Base-by-base conservation (phyloP, 2,888 invertebrate species). In the Orthonychiurus folsomi region DNA sequence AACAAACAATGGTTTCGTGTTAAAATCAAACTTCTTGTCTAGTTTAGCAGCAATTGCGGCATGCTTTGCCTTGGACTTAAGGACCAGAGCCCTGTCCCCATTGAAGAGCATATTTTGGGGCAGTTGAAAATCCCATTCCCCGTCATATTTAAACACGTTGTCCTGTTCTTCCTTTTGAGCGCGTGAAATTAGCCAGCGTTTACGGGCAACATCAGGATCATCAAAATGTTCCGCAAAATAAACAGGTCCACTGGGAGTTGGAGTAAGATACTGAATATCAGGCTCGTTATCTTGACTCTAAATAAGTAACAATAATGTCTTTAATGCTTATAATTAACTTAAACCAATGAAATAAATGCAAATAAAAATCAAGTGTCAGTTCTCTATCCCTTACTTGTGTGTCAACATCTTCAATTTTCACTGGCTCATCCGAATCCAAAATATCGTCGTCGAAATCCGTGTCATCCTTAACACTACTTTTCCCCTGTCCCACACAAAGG, bases 61-160 rank as follows among this genome's bases (percentile, higher is more conserved):
- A 79, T 97, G 99, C 74, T 94, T 92, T 0, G 97, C 97, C 80
- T 93, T 93, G 0, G 93, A 89, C 76, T 92, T 93, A 23, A 96
- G 79, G 12, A 95, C 89, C 48, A 97, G 80, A 18, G 93, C 95
- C 63, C 85, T 79, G 76, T 99, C 96, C 59, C 88, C 87, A 63
- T 83, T 83, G 74, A 95, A 83, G 18, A 88, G 85, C 74, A 88
- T 86, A 69, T 85, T 84, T 63, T 83, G 80, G 1, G 94, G 87
- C 50, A 85, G 78, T 77, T 92, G 93, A 3, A 93, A 78, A 73
- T 82, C 78, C 82, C 86, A 86, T 73, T 80, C 75, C 63, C 95
- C 97, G 79, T 96, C 93, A 78, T 96, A 97, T 80, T 95, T 94
- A 15, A 94, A 88, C 64, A 95, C 88, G 68, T 87, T 86, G 71